Base-by-base conservation (phyloP, 2,797 vertebrate genomes). In the Staurois parvus region DNA sequence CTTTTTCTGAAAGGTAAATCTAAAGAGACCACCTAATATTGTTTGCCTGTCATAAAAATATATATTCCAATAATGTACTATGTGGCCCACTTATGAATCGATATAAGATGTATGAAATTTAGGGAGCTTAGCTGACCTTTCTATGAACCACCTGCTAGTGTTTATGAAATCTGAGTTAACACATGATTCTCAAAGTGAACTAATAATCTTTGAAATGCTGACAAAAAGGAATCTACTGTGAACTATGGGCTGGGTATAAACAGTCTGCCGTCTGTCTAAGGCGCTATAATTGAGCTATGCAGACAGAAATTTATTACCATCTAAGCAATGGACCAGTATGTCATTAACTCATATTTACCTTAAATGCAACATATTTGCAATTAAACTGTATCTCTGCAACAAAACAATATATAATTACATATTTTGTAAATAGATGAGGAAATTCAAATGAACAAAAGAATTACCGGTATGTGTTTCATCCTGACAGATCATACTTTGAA, bases 241-340 rank as follows among this genome's bases (percentile, higher is more conserved):
- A 74, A 68, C 69, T 79, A 74, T 68, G 72, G 70, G 45, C 69
- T 79, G 59, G 77, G 93, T 90, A 91, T 87, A 90, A 88, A 85
- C 79, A 85, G 77, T 85, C 90, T 73, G 90, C 90, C 91, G 87
- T 85, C 72, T 86, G 90, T 87, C 88, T 89, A 73, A 88, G 87
- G 88, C 89, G 88, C 81, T 91, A 88, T 87, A 88, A 91, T 91
- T 91, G 90, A 93, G 88, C 85, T 84, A 89, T 79, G 85, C 83
- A 92, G 91, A 85, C 91, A 86, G 89, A 89, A 89, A 88, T 90
- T 89, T 92, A 90, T 75, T 34, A 34, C 40, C 28, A 66, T 68
- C 72, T 75, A 48, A 30, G 13, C 19, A 11, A 75, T n/a, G 17
- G 42, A 12, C 48, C 78, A 83, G 74, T 64, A 83, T 76, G 45